These are phyloP conservation scores for Cephus cinctus DNA, from an alignment of 1,140 invertebrate species.

Conservation along the genomic window DNA sequence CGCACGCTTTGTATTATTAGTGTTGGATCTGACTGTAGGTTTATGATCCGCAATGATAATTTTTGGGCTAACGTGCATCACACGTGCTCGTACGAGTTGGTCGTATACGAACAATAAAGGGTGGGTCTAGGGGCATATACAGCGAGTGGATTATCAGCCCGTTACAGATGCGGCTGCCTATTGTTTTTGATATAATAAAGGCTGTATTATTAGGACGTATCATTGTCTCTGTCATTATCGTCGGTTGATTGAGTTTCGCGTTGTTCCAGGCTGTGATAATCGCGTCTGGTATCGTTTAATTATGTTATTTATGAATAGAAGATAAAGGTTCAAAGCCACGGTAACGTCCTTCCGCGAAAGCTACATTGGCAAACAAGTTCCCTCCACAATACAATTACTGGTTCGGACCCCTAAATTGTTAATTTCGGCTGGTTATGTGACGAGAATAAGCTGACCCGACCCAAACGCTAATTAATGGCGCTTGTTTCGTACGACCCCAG, in stretches of 20 bases:
- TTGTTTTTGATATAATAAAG: too few relatives aligned
- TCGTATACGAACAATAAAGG: too few relatives aligned
- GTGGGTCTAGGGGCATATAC: too few relatives aligned
- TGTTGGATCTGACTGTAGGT: too few relatives aligned
- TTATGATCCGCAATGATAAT: too few relatives aligned
- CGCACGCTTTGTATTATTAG: too few relatives aligned
- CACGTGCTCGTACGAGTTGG: too few relatives aligned
- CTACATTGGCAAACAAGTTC: neutral
- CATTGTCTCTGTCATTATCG: too few relatives aligned
- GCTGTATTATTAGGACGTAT: too few relatives aligned
- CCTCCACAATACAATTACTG: slow-evolving; percentile 1
- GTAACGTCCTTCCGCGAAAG: neutral
- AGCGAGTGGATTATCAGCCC: neutral
- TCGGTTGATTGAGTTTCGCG: neutral
- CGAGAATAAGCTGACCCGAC: slow-evolving; percentile 1
- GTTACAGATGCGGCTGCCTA: neutral
- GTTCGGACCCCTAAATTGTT: neutral
- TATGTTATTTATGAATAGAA: neutral
- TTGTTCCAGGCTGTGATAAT: neutral
- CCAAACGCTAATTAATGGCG: slow-evolving; percentile 1
- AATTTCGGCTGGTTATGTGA: slow-evolving; percentile 3
- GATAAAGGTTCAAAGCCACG: neutral
- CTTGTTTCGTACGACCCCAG: neutral
- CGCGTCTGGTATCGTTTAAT: neutral
- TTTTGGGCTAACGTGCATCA: too few relatives aligned